A percentile compares a stretch with the other conserved stretches of the same genome.
Conservation (phyloP, 2,797 vertebrate genomes). For the Neosilurus hyrtlii region DNA sequence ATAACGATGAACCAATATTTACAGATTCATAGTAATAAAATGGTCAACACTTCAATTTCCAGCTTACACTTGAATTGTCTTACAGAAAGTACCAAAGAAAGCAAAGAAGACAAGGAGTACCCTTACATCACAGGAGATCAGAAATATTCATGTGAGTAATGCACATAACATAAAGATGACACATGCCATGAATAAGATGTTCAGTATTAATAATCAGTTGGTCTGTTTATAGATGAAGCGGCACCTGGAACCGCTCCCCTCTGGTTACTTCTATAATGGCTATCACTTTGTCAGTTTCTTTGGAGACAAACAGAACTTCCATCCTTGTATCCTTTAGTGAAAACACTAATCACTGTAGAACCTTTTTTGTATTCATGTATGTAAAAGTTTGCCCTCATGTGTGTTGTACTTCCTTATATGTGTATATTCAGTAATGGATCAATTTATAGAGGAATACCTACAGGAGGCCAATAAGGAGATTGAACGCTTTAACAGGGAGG, state of each 20-base stretch:
- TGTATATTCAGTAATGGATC: conserved; percentile 83
- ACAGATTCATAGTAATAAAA: not conserved
- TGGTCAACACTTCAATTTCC: not conserved
- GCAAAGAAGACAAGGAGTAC: conserved; percentile 81
- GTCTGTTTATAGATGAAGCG: conserved; percentile 74
- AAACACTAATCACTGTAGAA: not conserved
- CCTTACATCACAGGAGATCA: conserved; percentile 87
- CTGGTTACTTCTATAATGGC: conserved; percentile 93
- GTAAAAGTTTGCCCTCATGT: not conserved
- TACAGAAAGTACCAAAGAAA: conserved; percentile 85
- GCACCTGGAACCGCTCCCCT: conserved; percentile 87
- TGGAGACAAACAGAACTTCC: conserved; percentile 87
- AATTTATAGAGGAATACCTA: conserved; percentile 89
- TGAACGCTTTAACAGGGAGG: conserved; percentile 86
- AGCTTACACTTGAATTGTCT: conserved; percentile 19
- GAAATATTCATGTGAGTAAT: conserved; percentile 86
- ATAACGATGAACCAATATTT: not conserved
- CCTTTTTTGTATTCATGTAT: not conserved
- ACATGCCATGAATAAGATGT: not conserved
- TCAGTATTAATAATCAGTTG: not conserved
- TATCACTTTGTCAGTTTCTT: conserved; percentile 90
- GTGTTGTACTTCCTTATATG: conserved; percentile 72
- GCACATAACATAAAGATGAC: not conserved
- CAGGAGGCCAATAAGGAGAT: conserved; percentile 89
- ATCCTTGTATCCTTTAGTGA: conserved; percentile 89